These are phyloP conservation scores for Drosophila anomalata DNA, from an alignment of 2,888 invertebrate species.

Conservation along the genomic window DNA sequence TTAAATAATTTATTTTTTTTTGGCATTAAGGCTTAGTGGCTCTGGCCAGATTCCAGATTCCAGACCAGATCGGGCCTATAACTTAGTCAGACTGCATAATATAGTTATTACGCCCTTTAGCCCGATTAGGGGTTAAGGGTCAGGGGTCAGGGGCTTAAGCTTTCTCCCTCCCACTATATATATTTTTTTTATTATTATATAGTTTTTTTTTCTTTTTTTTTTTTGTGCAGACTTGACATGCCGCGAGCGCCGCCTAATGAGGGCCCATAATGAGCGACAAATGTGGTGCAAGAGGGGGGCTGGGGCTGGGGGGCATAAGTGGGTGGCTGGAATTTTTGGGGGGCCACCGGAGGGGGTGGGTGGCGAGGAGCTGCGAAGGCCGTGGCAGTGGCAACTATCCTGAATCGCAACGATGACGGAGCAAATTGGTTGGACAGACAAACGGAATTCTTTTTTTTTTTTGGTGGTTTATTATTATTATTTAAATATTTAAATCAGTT, in stretches of 20 bases:
- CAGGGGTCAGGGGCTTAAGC: constrained; percentile 25
- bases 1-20: neutral
- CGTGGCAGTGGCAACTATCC: constrained; percentile 25
- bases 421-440: constrained; percentile 42
- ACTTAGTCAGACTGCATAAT: constrained; percentile 36
- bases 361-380: neutral
- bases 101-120: constrained; percentile 32
- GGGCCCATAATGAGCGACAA: constrained; percentile 77
- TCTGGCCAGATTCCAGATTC: neutral
- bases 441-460: constrained; percentile 48
- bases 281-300: constrained; percentile 27
- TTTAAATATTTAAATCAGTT: too few relatives aligned
- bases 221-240: constrained; percentile 57
- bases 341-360: neutral
- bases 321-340: neutral
- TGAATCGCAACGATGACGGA: constrained; percentile 31
- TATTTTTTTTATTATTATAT: neutral
- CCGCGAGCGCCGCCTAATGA: constrained; percentile 77
- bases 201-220: constrained; percentile 1
- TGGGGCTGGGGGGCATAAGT: neutral
- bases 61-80: neutral
- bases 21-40: neutral
- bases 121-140: constrained; percentile 34
- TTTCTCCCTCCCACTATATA: neutral
- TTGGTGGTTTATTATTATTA: neutral